A percentile compares a stretch with the other conserved stretches of the same genome.
phyloP scores from a whole-genome alignment of 2,797 vertebrate genomes.

The Gallinago nigripennis region DNA sequence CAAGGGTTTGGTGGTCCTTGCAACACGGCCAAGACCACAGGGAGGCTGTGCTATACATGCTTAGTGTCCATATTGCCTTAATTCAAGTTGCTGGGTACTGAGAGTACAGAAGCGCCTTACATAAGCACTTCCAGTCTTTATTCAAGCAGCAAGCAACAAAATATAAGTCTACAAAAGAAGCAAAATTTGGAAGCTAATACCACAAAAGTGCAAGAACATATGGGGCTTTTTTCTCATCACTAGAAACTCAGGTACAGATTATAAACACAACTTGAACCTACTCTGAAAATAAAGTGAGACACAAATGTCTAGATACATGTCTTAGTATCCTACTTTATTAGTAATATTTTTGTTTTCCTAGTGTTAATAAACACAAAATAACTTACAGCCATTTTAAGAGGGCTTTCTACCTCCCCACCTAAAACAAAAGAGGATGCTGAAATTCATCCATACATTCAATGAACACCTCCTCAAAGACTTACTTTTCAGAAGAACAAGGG shows the following conservation, averaged over 20 bases:
- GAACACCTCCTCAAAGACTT: fast-evolving
- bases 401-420: neutral
- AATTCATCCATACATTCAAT: neutral
- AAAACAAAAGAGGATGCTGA: neutral
- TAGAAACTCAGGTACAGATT: neutral
- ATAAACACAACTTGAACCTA: neutral
- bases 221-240: fast-evolving
- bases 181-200: neutral
- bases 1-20: neutral
- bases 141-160: neutral
- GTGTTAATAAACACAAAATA: neutral
- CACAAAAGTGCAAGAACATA: fast-evolving
- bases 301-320: neutral
- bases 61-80: fast-evolving
- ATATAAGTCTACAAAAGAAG: fast-evolving
- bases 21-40: fast-evolving
- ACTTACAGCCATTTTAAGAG: neutral
- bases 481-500: neutral
- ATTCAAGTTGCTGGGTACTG: neutral
- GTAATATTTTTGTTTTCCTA: neutral
- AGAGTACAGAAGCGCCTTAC: neutral
- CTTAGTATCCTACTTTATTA: neutral
- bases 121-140: neutral
- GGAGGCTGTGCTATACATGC: fast-evolving
- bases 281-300: neutral